Conservation (phyloP, 2,113 vertebrate genomes). For the Ardeotis arabs region DNA sequence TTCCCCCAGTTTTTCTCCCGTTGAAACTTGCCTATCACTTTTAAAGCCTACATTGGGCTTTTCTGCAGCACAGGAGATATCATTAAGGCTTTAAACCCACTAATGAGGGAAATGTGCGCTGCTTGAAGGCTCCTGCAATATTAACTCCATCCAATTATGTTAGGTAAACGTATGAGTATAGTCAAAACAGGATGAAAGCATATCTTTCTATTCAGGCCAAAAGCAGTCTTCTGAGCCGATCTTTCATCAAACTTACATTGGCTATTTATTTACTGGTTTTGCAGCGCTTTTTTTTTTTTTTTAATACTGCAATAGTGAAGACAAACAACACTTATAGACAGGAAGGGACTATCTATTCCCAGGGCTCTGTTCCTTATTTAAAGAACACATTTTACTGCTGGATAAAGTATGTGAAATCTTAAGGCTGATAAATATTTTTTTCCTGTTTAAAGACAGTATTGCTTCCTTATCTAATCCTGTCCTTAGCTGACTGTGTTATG, state of each 20-base stretch:
- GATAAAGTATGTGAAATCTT: constrained; percentile 13
- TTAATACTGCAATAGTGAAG: not conserved
- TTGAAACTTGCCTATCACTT: constrained; percentile 67
- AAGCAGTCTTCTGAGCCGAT: constrained; percentile 54
- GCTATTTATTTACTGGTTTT: constrained; percentile 58
- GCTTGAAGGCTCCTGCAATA: constrained; percentile 73
- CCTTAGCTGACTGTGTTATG: not conserved
- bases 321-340: not conserved
- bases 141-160: constrained; percentile 73
- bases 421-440: not conserved
- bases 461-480: not conserved
- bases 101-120: constrained; percentile 67
- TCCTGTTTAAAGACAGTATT: not conserved
- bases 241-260: constrained; percentile 39
- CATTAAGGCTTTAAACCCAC: constrained; percentile 68
- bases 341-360: not conserved
- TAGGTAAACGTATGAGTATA: constrained; percentile 69
- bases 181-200: constrained; percentile 72
- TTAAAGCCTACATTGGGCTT: constrained; percentile 42
- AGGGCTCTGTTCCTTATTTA: constrained; percentile 2
- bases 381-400: not conserved
- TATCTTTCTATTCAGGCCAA: constrained; percentile 65
- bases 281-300: not conserved
- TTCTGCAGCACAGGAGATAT: constrained; percentile 62
- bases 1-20: constrained; percentile 30